A percentile compares a stretch with the other conserved stretches of the same genome.
phyloP scores from a whole-genome alignment of 2,113 vertebrate species.

The Morone chrysops region DNA sequence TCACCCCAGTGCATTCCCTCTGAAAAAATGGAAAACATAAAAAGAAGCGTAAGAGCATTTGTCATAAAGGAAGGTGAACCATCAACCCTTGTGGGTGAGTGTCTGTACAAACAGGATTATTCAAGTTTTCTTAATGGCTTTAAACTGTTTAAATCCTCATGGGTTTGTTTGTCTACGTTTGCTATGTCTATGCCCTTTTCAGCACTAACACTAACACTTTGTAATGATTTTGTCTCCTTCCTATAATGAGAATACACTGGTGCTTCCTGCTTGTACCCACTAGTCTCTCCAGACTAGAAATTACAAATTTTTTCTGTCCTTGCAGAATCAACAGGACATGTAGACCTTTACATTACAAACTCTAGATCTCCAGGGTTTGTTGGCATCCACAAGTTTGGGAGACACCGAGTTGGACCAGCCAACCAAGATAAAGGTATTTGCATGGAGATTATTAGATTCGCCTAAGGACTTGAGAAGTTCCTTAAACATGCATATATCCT shows the following conservation, averaged over 20 bases:
- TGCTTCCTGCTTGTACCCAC: background rate
- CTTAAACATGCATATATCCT: background rate
- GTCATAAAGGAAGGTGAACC: slow-evolving; percentile 38
- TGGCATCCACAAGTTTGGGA: slow-evolving; percentile 72
- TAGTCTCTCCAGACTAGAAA: background rate
- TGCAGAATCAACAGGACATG: slow-evolving; percentile 31
- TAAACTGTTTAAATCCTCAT: background rate
- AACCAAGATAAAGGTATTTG: slow-evolving; percentile 52
- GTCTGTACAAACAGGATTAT: background rate
- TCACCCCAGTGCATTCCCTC: background rate
- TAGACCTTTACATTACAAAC: slow-evolving; percentile 54
- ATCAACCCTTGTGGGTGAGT: slow-evolving; percentile 69
- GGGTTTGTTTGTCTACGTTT: background rate
- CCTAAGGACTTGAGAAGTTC: background rate
- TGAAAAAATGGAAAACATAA: background rate
- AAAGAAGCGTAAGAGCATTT: rapidly evolving
- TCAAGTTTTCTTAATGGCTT: background rate
- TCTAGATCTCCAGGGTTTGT: slow-evolving; percentile 30
- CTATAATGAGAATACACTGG: background rate
- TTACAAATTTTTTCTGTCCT: background rate
- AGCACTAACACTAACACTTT: too few relatives aligned
- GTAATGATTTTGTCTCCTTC: too few relatives aligned
- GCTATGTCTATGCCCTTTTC: background rate
- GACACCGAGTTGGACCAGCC: slow-evolving; percentile 6
- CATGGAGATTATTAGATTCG: background rate